Base-by-base conservation (phyloP, 2,797 vertebrate genomes). In the Nyctibius grandis region DNA sequence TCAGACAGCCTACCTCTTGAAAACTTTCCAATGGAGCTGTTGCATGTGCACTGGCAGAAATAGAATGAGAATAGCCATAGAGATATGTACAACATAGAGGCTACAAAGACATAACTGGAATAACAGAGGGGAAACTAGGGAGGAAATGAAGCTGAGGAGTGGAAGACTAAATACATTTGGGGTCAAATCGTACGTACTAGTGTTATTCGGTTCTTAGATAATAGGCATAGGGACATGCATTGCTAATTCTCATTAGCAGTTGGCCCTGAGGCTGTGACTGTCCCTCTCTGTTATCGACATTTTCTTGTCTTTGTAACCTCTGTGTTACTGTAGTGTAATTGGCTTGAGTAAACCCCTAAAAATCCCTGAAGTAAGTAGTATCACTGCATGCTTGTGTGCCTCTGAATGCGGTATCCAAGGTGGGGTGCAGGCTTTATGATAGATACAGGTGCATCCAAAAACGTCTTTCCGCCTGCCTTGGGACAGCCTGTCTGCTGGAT, bases 221-320 rank as follows among this genome's bases (percentile, higher is more conserved):
- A 85, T 9, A 57, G 40, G 56, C 0, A 1, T 3, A 22, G 45
- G 63, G 83, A 50, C 0, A 5, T 44, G 33, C 16, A 57, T 40
- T 80, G 56, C 42, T 77, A 77, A 74, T 79, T 91, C 42, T 85
- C 83, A 80, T 77, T 89, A 89, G 57, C 60, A 51, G 68, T 18
- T 78, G 31, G 50, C 72, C 84, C 88, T 25, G 12, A 61, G 78
- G 81, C 81, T 72, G 33, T 77, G 74, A 63, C 75, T 87, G 84
- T 76, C 78, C 81, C 91, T 85, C 64, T 85, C 34, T 45, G n/a
- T 74, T 84, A 88, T 22, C 0, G 7, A 53, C 31, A 26, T 61
- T 53, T 92, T 83, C 53, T 89, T 85, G 68, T 83, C 91, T 75
- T 94, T 85, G 81, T 90, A 92, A 78, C 64, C 61, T 79, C 65